These are phyloP conservation scores for Mycteria americana DNA, from an alignment of 2,797 vertebrate genomes.

Conservation along the genomic window DNA sequence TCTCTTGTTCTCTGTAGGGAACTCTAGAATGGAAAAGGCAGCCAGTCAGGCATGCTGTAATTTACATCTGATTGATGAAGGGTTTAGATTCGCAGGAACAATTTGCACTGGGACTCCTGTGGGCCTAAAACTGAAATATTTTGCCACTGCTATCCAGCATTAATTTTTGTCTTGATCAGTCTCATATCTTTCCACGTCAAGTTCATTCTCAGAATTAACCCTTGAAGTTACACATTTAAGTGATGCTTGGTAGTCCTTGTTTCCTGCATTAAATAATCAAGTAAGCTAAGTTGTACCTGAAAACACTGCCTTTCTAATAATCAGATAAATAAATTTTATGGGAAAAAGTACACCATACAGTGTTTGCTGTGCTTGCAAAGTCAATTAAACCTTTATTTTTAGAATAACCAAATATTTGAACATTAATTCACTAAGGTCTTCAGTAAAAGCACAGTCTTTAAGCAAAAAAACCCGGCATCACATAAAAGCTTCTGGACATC, in stretches of 20 bases:
- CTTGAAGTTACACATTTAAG: conserved; percentile 50
- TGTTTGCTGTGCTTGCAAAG: neutral
- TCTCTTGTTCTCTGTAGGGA: conserved; percentile 67
- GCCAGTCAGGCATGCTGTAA: conserved; percentile 73
- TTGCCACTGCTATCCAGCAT: conserved; percentile 60
- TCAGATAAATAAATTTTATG: neutral
- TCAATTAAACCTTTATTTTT: neutral
- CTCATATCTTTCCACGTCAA: conserved; percentile 49
- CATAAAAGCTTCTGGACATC: neutral
- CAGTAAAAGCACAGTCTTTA: neutral
- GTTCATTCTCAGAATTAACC: conserved; percentile 55
- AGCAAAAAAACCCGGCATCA: neutral
- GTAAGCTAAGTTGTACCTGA: conserved; percentile 21
- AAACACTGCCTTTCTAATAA: neutral
- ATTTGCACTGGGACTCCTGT: conserved; percentile 73
- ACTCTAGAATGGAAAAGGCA: conserved; percentile 67
- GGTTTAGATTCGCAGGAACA: conserved; percentile 77
- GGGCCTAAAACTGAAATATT: conserved; percentile 69
- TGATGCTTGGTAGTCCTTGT: neutral
- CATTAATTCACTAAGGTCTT: neutral
- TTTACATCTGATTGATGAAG: conserved; percentile 81
- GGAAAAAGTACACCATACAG: neutral
- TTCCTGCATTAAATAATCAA: neutral
- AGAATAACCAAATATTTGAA: neutral
- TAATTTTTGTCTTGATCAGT: conserved; percentile 73